These are phyloP conservation scores for Drosophila mimica DNA, from an alignment of 2,888 invertebrate species.

Conservation along the genomic window DNA sequence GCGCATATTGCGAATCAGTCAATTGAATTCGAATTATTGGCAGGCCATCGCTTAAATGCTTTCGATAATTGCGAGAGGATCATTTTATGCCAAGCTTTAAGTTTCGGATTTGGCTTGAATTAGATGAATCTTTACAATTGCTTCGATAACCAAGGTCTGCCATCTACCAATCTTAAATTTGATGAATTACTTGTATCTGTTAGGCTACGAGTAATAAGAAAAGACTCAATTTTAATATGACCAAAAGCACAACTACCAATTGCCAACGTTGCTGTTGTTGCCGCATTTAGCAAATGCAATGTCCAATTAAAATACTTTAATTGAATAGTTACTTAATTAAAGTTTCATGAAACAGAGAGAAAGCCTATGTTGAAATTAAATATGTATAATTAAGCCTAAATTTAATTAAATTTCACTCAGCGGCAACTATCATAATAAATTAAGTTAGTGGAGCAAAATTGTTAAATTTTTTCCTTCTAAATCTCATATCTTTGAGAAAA, in stretches of 20 bases:
- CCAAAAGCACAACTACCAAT: background rate
- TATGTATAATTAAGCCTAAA: slow-evolving; percentile 1
- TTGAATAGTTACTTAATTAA: slow-evolving; percentile 11
- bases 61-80: background rate
- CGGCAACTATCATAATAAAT: slow-evolving; percentile 14
- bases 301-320: background rate
- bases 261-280: background rate
- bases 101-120: background rate
- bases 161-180: background rate
- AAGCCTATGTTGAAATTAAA: slow-evolving; percentile 4
- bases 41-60: background rate
- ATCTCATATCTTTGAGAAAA: no score
- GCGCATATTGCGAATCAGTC: background rate
- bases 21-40: background rate
- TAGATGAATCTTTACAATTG: background rate
- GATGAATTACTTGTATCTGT: background rate
- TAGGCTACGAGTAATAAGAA: background rate
- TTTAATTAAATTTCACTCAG: slow-evolving; percentile 13
- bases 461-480: background rate
- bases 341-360: slow-evolving; percentile 13
- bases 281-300: background rate
- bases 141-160: background rate
- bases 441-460: background rate
- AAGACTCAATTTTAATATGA: background rate
- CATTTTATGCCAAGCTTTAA: background rate